A percentile compares a stretch with the other conserved stretches of the same genome.
Evolutionary conservation across 2,797 vertebrate genomes (phyloP).

Genomic region (Denticeps clupeoides): DNA sequence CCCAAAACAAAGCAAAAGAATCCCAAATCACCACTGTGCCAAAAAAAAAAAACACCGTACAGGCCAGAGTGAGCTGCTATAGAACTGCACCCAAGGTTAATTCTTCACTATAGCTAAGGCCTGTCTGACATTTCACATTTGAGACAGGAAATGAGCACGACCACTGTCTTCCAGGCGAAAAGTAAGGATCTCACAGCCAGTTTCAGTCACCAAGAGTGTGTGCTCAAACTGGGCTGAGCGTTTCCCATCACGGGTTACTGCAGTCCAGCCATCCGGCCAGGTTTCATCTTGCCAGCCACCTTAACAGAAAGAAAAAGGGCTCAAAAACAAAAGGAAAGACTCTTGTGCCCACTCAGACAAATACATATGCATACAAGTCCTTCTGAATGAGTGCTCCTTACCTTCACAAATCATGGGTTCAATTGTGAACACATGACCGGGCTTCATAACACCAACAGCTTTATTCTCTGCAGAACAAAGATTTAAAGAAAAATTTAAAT

Average conservation of each 20-base stretch:
- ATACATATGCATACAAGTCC: conserved; percentile 5
- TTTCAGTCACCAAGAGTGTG: conserved; percentile 91
- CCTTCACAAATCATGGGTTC: conserved; percentile 99
- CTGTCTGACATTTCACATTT: conserved; percentile 55
- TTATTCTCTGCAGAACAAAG: conserved; percentile 83
- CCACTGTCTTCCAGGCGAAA: conserved; percentile 73
- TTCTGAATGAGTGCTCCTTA: conserved; percentile 45
- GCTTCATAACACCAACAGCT: conserved; percentile 97
- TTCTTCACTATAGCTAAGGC: conserved; percentile 15
- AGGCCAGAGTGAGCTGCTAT: conserved; percentile 27
- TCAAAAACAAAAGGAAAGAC: conserved; percentile 1
- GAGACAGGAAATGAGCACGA: conserved; percentile 81
- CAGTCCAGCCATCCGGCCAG: conserved; percentile 97
- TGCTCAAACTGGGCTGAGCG: conserved; percentile 98
- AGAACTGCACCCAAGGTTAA: conserved; percentile 14
- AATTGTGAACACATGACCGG: conserved; percentile 95
- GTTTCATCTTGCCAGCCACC: conserved; percentile 98
- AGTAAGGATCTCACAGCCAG: conserved; percentile 91
- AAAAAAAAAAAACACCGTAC: conserved; percentile 26
- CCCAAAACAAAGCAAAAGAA: conserved; percentile 28
- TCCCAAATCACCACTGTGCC: conserved; percentile 25
- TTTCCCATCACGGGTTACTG: conserved; percentile 88
- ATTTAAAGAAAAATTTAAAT: neutral
- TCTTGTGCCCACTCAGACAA: neutral
- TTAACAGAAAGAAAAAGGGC: conserved; percentile 28